Evolutionary conservation across 2,113 vertebrate genomes (phyloP).

Genomic region (Halcyon malimbica): DNA sequence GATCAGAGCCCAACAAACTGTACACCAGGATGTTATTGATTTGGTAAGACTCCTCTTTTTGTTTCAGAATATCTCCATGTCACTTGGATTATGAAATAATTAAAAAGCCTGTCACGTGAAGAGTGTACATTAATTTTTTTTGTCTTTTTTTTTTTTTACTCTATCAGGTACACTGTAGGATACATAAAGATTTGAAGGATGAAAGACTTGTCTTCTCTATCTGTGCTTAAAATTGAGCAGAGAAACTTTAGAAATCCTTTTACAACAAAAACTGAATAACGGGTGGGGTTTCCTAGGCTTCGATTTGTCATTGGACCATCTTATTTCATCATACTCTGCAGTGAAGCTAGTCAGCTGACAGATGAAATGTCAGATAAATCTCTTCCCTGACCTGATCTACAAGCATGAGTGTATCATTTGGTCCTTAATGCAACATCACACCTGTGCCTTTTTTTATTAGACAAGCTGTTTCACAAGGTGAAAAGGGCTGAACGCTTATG

Average conservation of each 20-base stretch:
- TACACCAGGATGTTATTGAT: background rate
- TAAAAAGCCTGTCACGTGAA: background rate
- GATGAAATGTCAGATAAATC: background rate
- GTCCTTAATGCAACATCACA: background rate
- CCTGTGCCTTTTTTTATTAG: background rate
- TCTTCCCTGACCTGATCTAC: background rate
- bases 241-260: background rate
- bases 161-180: background rate
- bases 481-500: background rate
- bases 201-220: background rate
- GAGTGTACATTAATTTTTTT: accelerated
- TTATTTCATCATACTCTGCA: background rate
- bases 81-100: background rate
- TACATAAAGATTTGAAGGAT: background rate
- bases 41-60: background rate
- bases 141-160: background rate
- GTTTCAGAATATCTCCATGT: background rate
- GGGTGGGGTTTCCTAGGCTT: background rate
- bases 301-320: background rate
- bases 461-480: background rate
- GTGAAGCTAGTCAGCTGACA: background rate
- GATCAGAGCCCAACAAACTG: background rate
- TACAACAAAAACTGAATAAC: background rate
- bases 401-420: background rate
- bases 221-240: background rate